Conservation (phyloP, 2,113 vertebrate genomes). For the Plotosus lineatus region DNA sequence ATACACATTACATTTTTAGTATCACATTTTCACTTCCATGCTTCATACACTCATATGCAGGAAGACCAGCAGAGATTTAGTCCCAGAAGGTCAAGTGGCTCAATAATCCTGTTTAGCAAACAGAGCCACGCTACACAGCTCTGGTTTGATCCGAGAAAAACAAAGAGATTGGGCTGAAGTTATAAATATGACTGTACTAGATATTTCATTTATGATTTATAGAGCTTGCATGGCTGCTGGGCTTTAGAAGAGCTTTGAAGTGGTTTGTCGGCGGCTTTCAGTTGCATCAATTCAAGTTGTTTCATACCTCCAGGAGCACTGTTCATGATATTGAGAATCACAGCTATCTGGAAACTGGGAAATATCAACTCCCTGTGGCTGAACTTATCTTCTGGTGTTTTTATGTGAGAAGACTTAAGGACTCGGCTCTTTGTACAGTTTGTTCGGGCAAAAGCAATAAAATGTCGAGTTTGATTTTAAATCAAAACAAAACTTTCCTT, state of each 20-base stretch:
- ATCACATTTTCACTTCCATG: background rate
- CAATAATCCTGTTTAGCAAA: slow-evolving; percentile 46
- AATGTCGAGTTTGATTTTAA: slow-evolving; percentile 33
- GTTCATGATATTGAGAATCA: background rate
- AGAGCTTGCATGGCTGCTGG: slow-evolving; percentile 2
- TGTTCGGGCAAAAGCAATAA: slow-evolving; percentile 2
- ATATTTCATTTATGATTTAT: slow-evolving; percentile 44
- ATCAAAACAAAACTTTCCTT: background rate
- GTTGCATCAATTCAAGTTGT: slow-evolving; percentile 17
- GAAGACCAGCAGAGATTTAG: background rate
- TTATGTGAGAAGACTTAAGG: background rate
- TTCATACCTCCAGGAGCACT: slow-evolving; percentile 42
- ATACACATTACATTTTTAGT: background rate
- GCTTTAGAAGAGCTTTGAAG: slow-evolving; percentile 24
- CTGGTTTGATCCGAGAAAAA: slow-evolving; percentile 25
- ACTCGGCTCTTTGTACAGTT: slow-evolving; percentile 6
- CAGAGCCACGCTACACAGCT: slow-evolving; percentile 32
- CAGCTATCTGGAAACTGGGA: background rate
- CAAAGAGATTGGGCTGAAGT: slow-evolving; percentile 29
- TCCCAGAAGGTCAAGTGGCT: slow-evolving; percentile 13
- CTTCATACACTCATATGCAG: background rate
- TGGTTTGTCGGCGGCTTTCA: slow-evolving; percentile 20
- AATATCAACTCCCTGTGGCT: background rate
- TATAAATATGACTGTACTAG: slow-evolving; percentile 46
- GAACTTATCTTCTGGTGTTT: background rate